Base-by-base conservation (phyloP, 2,797 vertebrate species). In the Anguilla pacifica region DNA sequence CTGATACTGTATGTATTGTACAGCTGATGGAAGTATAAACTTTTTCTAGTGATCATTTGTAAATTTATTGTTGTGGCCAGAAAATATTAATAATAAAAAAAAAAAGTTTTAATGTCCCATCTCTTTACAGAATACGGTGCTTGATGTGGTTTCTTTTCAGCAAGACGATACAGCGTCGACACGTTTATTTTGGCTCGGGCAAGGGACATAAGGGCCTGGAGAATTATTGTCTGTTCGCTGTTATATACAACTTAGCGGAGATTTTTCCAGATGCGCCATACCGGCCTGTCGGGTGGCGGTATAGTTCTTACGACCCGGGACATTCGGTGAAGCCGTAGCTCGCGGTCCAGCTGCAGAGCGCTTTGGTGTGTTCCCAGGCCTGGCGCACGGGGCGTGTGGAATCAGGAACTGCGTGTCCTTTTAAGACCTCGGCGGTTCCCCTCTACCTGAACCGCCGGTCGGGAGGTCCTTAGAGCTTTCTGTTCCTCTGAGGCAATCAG, bases 11-110 rank as follows among this genome's bases (percentile, higher is more conserved):
- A 96, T 97, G 96, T 97, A 98, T 97, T 99, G 97, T 98, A 98
- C 97, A 99, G 97, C 97, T 97, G 96, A 97, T 97, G 96, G 95
- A 97, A 97, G 96, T 97, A 90, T 96, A 92, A 95, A 96, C 96
- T 96, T 98, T 96, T 97, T 97, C 91, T 97, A 97, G 98, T 98
- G 97, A 98, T 95, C 96, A 97, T 97, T 98, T 97, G 98, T 98
- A 97, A 97, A 97, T 98, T 97, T 97, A 98, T 97, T 98, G 98
- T 99, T 97, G 97, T 99, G 98, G 95, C 97, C 96, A 96, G 97
- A 98, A 95, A 94, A 97, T 96, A 95, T 97, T 98, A 97, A 97
- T 94, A 96, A 94, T 96, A 95, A 55, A 11, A 55, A 55, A 55
- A 55, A 95, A 95, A 92, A 92, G 90, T 94, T 95, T 95, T 95